Evolutionary conservation across 2,113 vertebrate genomes (phyloP).

Genomic region (Puffinus mauretanicus): DNA sequence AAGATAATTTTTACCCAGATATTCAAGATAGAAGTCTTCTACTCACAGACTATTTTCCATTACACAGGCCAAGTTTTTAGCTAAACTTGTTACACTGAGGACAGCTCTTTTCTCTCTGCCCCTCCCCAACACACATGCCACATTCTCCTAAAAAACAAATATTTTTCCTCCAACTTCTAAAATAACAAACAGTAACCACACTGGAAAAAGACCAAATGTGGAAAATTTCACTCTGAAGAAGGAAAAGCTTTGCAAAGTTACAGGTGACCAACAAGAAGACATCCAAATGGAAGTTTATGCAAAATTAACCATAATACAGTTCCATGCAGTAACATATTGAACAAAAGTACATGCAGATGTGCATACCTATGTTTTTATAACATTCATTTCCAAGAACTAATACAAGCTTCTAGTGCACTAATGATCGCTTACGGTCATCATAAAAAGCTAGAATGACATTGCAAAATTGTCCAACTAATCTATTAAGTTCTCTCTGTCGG

Average conservation of each 20-base stretch:
- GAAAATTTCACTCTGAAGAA: constrained; percentile 22
- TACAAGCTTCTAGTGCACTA: neutral
- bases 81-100: neutral
- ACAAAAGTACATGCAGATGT: neutral
- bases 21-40: neutral
- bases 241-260: neutral
- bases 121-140: neutral
- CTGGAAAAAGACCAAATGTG: neutral
- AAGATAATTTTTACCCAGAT: neutral
- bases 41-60: neutral
- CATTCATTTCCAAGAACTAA: neutral
- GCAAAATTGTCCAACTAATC: neutral
- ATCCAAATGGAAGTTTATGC: neutral
- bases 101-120: neutral
- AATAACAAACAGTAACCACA: neutral
- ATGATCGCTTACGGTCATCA: neutral
- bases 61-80: neutral
- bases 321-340: neutral
- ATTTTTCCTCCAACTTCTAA: constrained; percentile 5
- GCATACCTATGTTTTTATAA: neutral
- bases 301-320: neutral
- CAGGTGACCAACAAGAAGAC: neutral
- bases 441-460: neutral
- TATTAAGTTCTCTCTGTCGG: neutral
- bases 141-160: neutral